Conservation (phyloP, 2,113 vertebrate species). For the Eudorcas thomsonii region DNA sequence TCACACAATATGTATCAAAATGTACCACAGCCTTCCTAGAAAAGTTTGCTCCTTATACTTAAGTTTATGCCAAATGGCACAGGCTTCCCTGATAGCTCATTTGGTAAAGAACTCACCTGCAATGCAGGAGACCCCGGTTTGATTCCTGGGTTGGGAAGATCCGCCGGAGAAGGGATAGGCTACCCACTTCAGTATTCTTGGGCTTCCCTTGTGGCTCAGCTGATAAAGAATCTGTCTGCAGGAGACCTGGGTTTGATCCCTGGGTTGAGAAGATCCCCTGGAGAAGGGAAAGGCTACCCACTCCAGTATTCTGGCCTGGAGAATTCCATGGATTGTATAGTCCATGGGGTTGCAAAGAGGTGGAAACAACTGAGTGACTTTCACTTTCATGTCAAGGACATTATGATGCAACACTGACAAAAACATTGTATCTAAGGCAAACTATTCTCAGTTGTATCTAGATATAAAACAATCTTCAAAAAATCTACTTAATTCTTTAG, state of each 20-base stretch:
- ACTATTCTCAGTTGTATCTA: not conserved
- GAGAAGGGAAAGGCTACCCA: not conserved
- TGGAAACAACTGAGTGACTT: not conserved
- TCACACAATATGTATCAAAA: not conserved
- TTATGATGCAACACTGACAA: not conserved
- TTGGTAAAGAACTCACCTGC: not conserved
- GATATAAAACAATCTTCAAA: not conserved
- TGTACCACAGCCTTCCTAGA: not conserved
- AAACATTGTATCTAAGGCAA: not conserved
- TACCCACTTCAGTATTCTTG: not conserved
- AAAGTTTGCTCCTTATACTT: not conserved
- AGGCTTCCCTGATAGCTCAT: not conserved
- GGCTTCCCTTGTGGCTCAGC: not conserved
- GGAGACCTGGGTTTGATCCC: not conserved
- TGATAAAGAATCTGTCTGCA: not conserved
- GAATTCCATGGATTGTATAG: not conserved
- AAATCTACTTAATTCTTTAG: not conserved
- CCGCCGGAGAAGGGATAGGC: not conserved
- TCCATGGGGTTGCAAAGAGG: not conserved
- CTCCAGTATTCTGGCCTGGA: not conserved
- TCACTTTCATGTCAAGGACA: not conserved
- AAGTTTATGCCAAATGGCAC: not conserved
- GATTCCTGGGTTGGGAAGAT: not conserved
- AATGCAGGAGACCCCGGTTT: not conserved
- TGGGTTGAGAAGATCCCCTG: not conserved